Evolutionary conservation across 2,797 vertebrate species (phyloP).

Genomic region (Falco naumanni): DNA sequence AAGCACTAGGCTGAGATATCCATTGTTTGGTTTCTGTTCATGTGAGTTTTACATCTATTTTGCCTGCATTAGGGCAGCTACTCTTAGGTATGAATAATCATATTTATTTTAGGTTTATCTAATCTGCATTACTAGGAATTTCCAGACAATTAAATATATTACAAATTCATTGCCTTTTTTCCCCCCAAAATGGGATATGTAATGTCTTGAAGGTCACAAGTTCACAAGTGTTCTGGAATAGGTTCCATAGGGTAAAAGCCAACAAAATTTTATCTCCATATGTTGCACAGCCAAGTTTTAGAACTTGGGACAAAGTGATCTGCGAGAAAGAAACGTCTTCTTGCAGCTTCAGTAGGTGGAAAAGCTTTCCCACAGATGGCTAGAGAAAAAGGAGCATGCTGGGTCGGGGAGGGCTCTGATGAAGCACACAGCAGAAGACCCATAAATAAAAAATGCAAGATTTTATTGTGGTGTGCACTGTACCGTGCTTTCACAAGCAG

Average conservation of each 20-base stretch:
- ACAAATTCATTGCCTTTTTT: neutral
- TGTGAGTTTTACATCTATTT: neutral
- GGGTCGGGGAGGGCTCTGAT: neutral
- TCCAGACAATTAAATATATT: neutral
- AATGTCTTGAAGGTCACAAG: neutral
- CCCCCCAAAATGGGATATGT: accelerated
- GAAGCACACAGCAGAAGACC: neutral
- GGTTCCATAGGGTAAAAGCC: neutral
- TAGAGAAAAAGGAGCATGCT: neutral
- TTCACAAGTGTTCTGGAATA: neutral
- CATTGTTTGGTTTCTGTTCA: neutral
- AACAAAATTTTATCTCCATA: neutral
- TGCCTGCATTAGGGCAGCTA: neutral
- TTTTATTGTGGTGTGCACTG: neutral
- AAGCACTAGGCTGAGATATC: neutral
- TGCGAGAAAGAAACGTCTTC: neutral
- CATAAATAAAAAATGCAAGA: neutral
- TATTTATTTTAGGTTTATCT: neutral
- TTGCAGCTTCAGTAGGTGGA: neutral
- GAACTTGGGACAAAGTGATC: neutral
- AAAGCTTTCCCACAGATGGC: neutral
- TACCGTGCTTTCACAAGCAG: neutral
- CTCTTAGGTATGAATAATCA: neutral
- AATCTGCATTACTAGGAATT: neutral
- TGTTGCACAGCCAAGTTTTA: neutral